A percentile compares a stretch with the other conserved stretches of the same genome.
phyloP scores from a whole-genome alignment of 2,113 vertebrate genomes.

The Copsychus sechellarum region DNA sequence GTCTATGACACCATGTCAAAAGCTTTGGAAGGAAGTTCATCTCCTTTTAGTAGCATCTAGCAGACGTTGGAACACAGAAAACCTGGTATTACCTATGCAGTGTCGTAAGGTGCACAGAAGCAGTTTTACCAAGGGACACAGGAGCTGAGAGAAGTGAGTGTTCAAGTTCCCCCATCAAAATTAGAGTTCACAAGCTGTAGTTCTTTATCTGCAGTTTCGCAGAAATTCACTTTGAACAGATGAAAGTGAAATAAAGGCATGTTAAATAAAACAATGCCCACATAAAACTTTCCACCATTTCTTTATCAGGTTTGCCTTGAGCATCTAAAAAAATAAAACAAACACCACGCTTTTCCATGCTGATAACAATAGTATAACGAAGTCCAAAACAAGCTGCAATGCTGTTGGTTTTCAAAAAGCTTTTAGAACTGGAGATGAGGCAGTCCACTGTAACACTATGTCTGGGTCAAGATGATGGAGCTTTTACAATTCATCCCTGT shows the following conservation, averaged over 20 bases:
- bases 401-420: conserved; percentile 82
- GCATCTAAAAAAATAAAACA: conserved; percentile 73
- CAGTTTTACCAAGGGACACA: conserved; percentile 72
- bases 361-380: conserved; percentile 77
- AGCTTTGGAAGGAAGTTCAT: conserved; percentile 78
- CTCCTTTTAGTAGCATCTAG: conserved; percentile 82
- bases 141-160: conserved; percentile 68
- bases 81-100: conserved; percentile 72
- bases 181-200: conserved; percentile 63
- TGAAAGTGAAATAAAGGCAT: conserved; percentile 73
- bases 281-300: conserved; percentile 59
- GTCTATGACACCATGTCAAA: conserved; percentile 77
- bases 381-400: conserved; percentile 84
- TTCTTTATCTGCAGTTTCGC: conserved; percentile 59
- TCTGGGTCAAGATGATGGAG: conserved; percentile 75
- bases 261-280: conserved; percentile 74
- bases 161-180: conserved; percentile 60
- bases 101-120: conserved; percentile 75
- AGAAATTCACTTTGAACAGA: conserved; percentile 66
- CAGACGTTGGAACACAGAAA: conserved; percentile 72
- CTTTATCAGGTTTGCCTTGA: conserved; percentile 68
- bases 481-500: conserved; percentile 97
- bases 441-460: conserved; percentile 78
- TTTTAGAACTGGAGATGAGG: conserved; percentile 80
- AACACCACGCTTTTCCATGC: conserved; percentile 80